Percentiles rank a stretch among this genome's conserved stretches.
Evolutionary conservation across 2,797 vertebrate genomes (phyloP).

Genomic region (Pantherophis alleghaniensis): DNA sequence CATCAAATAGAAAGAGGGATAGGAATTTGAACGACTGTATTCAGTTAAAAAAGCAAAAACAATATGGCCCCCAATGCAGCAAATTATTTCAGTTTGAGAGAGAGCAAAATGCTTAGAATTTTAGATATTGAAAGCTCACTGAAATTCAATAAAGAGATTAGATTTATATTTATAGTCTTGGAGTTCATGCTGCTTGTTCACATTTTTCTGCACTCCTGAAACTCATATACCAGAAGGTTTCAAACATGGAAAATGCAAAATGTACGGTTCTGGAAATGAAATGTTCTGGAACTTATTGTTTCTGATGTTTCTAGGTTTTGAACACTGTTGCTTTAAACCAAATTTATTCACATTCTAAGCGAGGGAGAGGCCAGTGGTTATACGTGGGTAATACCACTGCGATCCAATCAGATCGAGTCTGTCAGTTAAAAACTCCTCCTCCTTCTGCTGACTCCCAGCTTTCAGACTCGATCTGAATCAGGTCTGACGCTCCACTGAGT

Average conservation of each 20-base stretch:
- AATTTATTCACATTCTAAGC: not conserved
- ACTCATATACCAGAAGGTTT: not conserved
- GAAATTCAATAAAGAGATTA: not conserved
- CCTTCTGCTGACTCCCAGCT: no score
- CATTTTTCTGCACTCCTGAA: not conserved
- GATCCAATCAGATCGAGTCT: no score
- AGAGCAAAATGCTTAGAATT: not conserved
- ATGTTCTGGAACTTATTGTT: not conserved
- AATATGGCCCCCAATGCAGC: constrained; percentile 3
- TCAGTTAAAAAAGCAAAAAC: constrained; percentile 25
- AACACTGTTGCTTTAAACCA: not conserved
- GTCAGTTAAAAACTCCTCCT: no score
- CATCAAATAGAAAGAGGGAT: constrained; percentile 54
- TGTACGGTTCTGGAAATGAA: not conserved
- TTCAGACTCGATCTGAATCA: no score
- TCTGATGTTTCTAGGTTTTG: not conserved
- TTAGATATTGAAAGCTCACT: not conserved
- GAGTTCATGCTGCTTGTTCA: not conserved
- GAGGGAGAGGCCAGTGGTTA: no score
- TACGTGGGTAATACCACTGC: no score
- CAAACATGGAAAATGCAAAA: not conserved
- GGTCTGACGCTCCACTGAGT: no score
- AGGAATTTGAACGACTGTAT: constrained; percentile 27
- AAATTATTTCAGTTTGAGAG: not conserved
- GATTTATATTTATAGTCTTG: not conserved